Conservation (phyloP, 2,888 invertebrate genomes). For the Zonitis immaculata region DNA sequence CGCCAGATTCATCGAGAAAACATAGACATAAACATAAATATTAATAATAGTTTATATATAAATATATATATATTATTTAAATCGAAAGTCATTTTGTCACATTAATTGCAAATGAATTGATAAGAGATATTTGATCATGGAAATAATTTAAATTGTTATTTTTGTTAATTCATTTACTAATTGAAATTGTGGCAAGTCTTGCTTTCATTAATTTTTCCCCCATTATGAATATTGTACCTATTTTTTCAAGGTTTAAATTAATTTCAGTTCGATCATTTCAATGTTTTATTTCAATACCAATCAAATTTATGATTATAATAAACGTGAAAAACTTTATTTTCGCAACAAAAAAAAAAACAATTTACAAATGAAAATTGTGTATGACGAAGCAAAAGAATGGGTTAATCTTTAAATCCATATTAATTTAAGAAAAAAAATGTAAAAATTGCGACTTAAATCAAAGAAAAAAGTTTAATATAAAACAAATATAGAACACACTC, state of each 20-base stretch:
- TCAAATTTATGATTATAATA: background rate
- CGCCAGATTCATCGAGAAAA: constrained; percentile 51
- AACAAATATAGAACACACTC: background rate
- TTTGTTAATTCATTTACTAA: too few relatives aligned
- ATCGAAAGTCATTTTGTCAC: too few relatives aligned
- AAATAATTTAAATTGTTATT: too few relatives aligned
- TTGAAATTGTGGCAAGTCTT: too few relatives aligned
- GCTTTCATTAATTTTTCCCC: too few relatives aligned
- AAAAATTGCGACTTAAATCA: background rate
- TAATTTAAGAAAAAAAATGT: background rate
- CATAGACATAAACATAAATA: constrained; percentile 56
- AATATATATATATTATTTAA: too few relatives aligned
- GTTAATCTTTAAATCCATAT: background rate
- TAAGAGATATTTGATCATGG: too few relatives aligned
- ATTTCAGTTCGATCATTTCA: background rate
- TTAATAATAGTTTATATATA: constrained; percentile 39
- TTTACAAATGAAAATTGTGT: background rate
- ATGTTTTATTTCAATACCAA: background rate
- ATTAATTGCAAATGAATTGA: too few relatives aligned
- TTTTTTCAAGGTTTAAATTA: background rate
- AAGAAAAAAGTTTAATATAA: background rate
- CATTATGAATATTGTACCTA: background rate
- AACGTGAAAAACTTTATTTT: background rate
- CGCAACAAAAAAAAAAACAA: background rate
- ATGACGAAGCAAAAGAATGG: background rate